Evolutionary conservation across 1,140 invertebrate genomes (phyloP), one percentile per base, ranked within the genome.

Genomic region (Pseudachorutes palmiensis): DNA sequence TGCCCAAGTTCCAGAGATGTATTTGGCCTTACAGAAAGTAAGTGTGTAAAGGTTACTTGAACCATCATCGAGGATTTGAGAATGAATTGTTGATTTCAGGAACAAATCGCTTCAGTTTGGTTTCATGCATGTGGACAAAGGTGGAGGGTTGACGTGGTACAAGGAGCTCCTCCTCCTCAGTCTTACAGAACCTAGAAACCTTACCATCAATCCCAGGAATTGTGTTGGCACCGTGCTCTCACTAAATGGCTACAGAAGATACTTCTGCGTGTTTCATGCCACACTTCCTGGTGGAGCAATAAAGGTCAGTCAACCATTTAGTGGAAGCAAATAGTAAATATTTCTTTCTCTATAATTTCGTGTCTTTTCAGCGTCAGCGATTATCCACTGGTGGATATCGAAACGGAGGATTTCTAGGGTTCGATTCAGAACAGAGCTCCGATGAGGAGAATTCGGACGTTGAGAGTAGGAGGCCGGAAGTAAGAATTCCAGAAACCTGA

Each of bases 261-360:
- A 98, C 80, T 98, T 97, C 81, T 97, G 92, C 77, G 94, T 99
- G 81, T 98, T 97, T 80, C 95, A 99, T 80, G 92, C 94, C 36
- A 96, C 94, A 78, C 91, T 94, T 79, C 85, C 85, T 24, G 86
- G 86, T 68, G 72, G 75, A 75, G 81, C 0, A 81, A 83, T 64
- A 51, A 70, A 71, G 32, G 59, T 67, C 55, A 49, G 24, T 48
- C 14, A 31, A 29, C 16, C 28, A 66, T 14, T 28, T 45, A 65
- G 14, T 26, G 22, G 19, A 62, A 58, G 1, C 26, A 55, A 55
- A 60, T 60, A 30, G 16, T 26, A 24, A 70, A 57, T 31, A 26
- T 48, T 2, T 19, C 36, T 5, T 5, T 58, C 26, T 63, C 62
- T 19, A 31, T 1, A 19, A 48, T 19, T n/a, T 48, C 63, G 22